A percentile compares a stretch with the other conserved stretches of the same genome.
These are phyloP conservation scores for Imbricaverruca yamaguchii DNA, from an alignment of 2,888 invertebrate species.

Conservation along the genomic window DNA sequence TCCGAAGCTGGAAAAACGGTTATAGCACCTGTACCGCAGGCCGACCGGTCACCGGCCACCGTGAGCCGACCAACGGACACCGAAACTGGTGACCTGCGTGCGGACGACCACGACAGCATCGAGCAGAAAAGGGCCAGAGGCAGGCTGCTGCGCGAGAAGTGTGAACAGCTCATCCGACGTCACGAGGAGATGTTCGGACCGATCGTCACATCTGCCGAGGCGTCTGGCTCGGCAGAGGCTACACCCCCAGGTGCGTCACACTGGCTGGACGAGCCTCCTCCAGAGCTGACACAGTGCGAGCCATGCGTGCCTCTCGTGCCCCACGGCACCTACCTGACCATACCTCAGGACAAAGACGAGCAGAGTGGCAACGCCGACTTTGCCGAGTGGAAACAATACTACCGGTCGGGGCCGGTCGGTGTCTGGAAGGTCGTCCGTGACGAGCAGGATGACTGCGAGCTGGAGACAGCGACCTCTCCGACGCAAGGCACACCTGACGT, in stretches of 20 bases:
- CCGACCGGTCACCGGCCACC: no score
- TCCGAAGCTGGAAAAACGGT: not conserved
- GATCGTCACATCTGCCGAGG: not conserved
- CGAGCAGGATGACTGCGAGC: not conserved
- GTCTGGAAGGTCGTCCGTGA: not conserved
- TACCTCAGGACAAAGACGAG: not conserved
- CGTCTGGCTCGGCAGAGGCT: not conserved
- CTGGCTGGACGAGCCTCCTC: not conserved
- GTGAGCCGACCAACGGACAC: not conserved
- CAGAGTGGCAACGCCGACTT: not conserved
- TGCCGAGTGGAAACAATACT: not conserved
- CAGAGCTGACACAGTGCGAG: not conserved
- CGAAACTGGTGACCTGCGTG: not conserved
- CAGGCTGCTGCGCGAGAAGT: not conserved
- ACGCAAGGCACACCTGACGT: not conserved
- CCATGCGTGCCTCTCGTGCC: not conserved
- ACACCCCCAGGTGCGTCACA: not conserved
- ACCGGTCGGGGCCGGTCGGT: not conserved
- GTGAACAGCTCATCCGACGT: not conserved
- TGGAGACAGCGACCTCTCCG: not conserved
- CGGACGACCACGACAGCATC: not conserved
- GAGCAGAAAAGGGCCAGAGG: not conserved
- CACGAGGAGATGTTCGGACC: not conserved
- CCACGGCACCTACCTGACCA: not conserved
- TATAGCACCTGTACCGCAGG: not conserved